phyloP scores from a whole-genome alignment of 2,888 invertebrate species.

The Synergus japonicus region DNA sequence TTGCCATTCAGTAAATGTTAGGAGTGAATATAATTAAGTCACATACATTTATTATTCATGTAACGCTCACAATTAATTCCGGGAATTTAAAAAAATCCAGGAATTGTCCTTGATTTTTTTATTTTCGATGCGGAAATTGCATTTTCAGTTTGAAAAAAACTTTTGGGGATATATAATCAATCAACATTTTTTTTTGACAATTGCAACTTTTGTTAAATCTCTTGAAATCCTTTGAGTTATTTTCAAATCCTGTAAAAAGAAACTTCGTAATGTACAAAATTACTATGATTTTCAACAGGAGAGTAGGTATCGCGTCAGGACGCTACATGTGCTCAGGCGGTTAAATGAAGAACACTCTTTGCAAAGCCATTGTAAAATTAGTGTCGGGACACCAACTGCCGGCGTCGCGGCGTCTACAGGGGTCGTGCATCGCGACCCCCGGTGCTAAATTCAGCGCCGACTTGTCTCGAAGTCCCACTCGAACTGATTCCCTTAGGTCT shows the following conservation, averaged over 20 bases:
- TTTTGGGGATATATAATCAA: too few relatives aligned
- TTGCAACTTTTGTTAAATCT: too few relatives aligned
- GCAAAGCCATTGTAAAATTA: conserved; percentile 75
- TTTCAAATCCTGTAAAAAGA: too few relatives aligned
- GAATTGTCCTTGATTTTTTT: too few relatives aligned
- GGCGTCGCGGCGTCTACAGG: conserved; percentile 74
- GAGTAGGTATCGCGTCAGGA: conserved; percentile 46
- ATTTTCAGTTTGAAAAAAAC: too few relatives aligned
- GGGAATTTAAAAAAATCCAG: too few relatives aligned
- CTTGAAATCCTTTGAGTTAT: too few relatives aligned
- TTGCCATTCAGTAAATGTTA: conserved; percentile 66
- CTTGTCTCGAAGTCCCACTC: conserved; percentile 46
- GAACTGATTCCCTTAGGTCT: conserved; percentile 49
- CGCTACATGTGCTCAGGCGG: conserved; percentile 53
- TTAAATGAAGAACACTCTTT: conserved; percentile 52
- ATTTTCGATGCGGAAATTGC: too few relatives aligned
- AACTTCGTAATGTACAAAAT: too few relatives aligned
- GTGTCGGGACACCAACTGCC: conserved; percentile 75
- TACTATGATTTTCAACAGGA: neutral
- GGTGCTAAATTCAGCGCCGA: conserved; percentile 72
- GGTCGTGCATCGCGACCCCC: conserved; percentile 74
- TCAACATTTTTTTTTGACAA: too few relatives aligned
- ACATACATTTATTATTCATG: conserved; percentile 27
- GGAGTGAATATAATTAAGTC: conserved; percentile 54
- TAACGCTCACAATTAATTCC: too few relatives aligned